Percentiles rank a stretch among this genome's conserved stretches.
Evolutionary conservation across 1,140 invertebrate genomes (phyloP).

Genomic region (Muscidifurax raptorellus): DNA sequence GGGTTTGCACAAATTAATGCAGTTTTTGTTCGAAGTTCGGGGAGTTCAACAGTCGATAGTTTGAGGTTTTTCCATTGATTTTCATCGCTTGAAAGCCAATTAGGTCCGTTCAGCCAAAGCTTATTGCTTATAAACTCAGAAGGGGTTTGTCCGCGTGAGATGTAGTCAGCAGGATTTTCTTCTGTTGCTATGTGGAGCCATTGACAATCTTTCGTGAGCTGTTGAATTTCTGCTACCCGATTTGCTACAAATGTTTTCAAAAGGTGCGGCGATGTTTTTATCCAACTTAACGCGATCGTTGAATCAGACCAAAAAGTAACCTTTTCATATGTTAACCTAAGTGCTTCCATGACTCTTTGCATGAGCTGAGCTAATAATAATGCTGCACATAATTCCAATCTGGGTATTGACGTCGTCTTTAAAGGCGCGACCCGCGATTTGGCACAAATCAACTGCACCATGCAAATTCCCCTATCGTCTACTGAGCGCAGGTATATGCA

Average conservation of each 20-base stretch:
- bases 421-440: conserved; percentile 70
- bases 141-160: conserved; percentile 44
- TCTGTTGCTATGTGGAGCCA: conserved; percentile 64
- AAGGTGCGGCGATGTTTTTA: conserved; percentile 58
- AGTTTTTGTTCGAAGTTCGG: too few relatives aligned
- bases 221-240: conserved; percentile 67
- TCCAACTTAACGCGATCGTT: conserved; percentile 65
- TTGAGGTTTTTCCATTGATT: too few relatives aligned
- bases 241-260: conserved; percentile 72
- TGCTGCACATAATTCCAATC: conserved; percentile 70
- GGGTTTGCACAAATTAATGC: too few relatives aligned
- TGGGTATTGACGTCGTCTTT: conserved; percentile 65
- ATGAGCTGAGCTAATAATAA: conserved; percentile 59
- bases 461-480: background rate
- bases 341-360: conserved; percentile 36
- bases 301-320: conserved; percentile 66
- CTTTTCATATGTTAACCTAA: conserved; percentile 46
- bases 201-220: background rate
- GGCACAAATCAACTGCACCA: conserved; percentile 52
- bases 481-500: conserved; percentile 36
- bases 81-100: too few relatives aligned
- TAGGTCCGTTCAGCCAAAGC: too few relatives aligned
- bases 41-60: too few relatives aligned
- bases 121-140: conserved; percentile 41
- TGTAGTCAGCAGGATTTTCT: conserved; percentile 60